These are phyloP conservation scores for Calcarius lapponicus DNA, from an alignment of 2,797 vertebrate genomes.

Conservation along the genomic window DNA sequence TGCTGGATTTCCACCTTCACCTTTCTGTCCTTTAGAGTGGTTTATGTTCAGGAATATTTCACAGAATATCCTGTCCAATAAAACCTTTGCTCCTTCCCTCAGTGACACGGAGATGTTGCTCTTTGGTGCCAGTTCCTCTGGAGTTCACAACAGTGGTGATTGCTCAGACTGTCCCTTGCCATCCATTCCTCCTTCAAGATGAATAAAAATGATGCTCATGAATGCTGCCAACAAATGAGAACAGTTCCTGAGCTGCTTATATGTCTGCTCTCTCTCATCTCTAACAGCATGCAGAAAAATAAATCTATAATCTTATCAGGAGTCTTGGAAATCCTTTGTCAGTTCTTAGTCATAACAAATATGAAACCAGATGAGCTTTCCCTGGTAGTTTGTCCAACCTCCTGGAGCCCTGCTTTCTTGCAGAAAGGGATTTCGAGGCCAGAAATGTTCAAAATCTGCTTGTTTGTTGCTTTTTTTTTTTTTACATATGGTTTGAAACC, in stretches of 20 bases:
- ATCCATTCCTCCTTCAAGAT: neutral
- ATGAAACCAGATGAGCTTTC: slow-evolving; percentile 16
- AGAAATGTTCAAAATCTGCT: neutral
- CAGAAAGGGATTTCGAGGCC: rapidly evolving
- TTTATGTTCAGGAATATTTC: neutral
- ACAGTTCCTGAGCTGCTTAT: slow-evolving; percentile 20
- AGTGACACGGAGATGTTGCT: neutral
- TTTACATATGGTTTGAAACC: neutral
- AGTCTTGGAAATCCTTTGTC: slow-evolving; percentile 28
- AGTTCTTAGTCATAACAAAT: slow-evolving; percentile 25
- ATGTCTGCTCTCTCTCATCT: slow-evolving; percentile 13
- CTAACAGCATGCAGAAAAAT: neutral
- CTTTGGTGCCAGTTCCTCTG: neutral
- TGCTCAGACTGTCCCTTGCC: neutral
- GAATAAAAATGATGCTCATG: neutral
- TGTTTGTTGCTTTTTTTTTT: neutral
- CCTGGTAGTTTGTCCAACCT: neutral
- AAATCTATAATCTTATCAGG: slow-evolving; percentile 21
- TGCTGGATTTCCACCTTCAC: neutral
- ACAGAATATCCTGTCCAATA: neutral
- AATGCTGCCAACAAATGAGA: slow-evolving; percentile 13
- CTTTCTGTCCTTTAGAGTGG: neutral
- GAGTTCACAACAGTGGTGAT: neutral
- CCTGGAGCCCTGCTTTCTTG: neutral
- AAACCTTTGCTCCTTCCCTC: neutral